Conservation (phyloP, 2,888 invertebrate genomes). For the Lasius platythorax region DNA sequence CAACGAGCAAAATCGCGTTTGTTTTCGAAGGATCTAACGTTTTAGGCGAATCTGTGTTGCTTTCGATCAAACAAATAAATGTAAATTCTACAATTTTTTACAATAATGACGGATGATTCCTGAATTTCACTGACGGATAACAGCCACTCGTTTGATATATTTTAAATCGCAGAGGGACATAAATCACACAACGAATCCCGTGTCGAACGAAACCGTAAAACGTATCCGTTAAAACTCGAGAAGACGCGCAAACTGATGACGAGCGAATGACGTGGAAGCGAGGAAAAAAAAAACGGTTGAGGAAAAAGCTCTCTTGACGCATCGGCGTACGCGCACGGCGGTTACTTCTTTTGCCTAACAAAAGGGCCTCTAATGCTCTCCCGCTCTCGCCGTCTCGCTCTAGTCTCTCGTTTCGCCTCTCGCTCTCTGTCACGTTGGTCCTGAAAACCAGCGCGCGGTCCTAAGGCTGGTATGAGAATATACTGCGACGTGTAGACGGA, state of each 20-base stretch:
- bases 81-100: background rate
- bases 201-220: constrained; percentile 13
- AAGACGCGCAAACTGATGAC: constrained; percentile 35
- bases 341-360: constrained; percentile 84
- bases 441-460: constrained; percentile 56
- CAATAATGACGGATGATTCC: too few species aligned
- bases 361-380: constrained; percentile 71
- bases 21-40: background rate
- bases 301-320: constrained; percentile 59
- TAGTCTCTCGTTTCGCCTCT: constrained; percentile 41
- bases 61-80: background rate
- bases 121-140: background rate
- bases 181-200: constrained; percentile 23
- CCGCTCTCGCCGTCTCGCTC: constrained; percentile 56
- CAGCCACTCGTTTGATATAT: background rate
- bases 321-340: constrained; percentile 68
- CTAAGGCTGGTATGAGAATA: constrained; percentile 76
- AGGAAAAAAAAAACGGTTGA: constrained; percentile 73
- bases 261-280: constrained; percentile 56
- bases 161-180: background rate
- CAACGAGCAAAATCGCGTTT: background rate
- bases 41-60: background rate
- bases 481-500: constrained; percentile 72
- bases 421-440: constrained; percentile 54
- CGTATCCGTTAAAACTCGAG: constrained; percentile 46